phyloP scores from a whole-genome alignment of 1,140 invertebrate genomes.

The Meteorus sp. region DNA sequence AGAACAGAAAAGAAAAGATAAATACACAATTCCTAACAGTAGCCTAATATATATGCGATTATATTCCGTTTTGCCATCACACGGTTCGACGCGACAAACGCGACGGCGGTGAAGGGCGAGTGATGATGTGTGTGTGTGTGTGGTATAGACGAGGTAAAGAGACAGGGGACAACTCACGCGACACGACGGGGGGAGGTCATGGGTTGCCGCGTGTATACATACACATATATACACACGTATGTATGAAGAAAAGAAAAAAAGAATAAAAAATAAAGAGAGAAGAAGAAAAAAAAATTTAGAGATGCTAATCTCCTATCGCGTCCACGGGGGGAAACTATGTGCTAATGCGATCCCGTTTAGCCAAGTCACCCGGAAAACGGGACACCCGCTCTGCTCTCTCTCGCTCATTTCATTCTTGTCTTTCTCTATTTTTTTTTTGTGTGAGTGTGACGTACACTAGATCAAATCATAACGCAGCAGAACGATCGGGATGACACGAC shows the following conservation, averaged over 20 bases:
- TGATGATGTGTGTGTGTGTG: too few relatives aligned
- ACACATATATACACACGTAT: background rate
- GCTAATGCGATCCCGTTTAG: slow-evolving; percentile 61
- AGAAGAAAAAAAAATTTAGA: slow-evolving; percentile 34
- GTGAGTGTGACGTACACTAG: slow-evolving; percentile 10
- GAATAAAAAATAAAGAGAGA: too few relatives aligned
- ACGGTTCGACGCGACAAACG: slow-evolving; percentile 6
- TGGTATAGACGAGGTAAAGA: slow-evolving; percentile 8
- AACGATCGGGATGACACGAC: slow-evolving; percentile 23
- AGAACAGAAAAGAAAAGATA: too few relatives aligned
- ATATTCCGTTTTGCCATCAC: slow-evolving; percentile 14
- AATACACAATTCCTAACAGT: too few relatives aligned
- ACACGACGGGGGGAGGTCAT: slow-evolving; percentile 10
- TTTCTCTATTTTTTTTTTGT: slow-evolving; percentile 4
- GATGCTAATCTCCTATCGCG: slow-evolving; percentile 55
- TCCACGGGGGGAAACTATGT: slow-evolving; percentile 50
- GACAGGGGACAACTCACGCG: background rate
- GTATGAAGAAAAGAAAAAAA: too few relatives aligned
- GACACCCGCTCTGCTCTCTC: slow-evolving; percentile 46
- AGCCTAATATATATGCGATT: slow-evolving; percentile 9
- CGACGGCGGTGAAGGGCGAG: background rate
- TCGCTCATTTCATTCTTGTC: slow-evolving; percentile 12
- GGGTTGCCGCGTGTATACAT: slow-evolving; percentile 6
- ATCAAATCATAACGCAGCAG: slow-evolving; percentile 50
- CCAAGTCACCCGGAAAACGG: slow-evolving; percentile 60